phyloP scores from a whole-genome alignment of 2,888 invertebrate genomes.

The Falcaria lacertinaria region DNA sequence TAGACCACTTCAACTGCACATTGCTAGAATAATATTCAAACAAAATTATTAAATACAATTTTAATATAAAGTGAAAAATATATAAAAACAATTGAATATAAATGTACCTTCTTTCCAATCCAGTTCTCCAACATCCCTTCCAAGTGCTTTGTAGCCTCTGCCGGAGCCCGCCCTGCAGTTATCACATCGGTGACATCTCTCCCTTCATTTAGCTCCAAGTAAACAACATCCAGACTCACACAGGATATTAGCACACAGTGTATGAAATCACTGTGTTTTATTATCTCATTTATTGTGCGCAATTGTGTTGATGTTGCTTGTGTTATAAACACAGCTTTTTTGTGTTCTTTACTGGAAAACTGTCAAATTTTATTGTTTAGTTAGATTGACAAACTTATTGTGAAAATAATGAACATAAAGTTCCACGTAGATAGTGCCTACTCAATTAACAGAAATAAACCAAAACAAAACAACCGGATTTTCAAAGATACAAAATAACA shows the following conservation, averaged over 20 bases:
- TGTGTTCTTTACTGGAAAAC: constrained; percentile 53
- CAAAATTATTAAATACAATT: constrained; percentile 7
- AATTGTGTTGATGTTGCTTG: constrained; percentile 76
- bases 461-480: not conserved
- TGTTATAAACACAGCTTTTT: constrained; percentile 78
- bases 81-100: no score
- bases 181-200: constrained; percentile 57
- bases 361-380: constrained; percentile 20
- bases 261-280: constrained; percentile 80
- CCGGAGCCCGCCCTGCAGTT: constrained; percentile 44
- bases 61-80: not conserved
- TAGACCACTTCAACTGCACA: constrained; percentile 80
- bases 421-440: no score
- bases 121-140: constrained; percentile 63
- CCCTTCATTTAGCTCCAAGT: constrained; percentile 60
- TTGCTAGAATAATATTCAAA: constrained; percentile 74
- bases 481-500: no score
- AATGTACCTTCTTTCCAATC: constrained; percentile 81
- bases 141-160: constrained; percentile 51
- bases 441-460: no score
- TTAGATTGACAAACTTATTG: no score
- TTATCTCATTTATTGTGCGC: constrained; percentile 79
- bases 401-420: not conserved
- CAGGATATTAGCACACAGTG: constrained; percentile 81
- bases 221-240: constrained; percentile 76